A percentile compares a stretch with the other conserved stretches of the same genome.
Conservation (phyloP, 2,113 vertebrate genomes). For the Syngnathus typhle region DNA sequence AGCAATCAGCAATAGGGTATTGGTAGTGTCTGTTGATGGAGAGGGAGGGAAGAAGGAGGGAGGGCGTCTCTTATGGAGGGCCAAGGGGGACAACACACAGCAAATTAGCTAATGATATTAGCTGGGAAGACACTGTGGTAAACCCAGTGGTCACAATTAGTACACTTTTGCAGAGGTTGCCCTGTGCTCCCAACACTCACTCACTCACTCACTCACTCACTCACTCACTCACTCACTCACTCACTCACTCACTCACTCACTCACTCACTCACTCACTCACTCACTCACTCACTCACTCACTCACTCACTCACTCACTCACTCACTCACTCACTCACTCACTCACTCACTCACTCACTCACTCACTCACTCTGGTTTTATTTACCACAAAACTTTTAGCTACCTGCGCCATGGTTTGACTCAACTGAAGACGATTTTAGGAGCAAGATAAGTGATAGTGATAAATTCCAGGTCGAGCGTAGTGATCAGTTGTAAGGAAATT, state of each 20-base stretch:
- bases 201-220: conserved; percentile 20
- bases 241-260: background rate
- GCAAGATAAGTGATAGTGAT: too few relatives aligned
- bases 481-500: too few relatives aligned
- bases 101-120: conserved; percentile 78
- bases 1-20: conserved; percentile 79
- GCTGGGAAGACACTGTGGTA: conserved; percentile 61
- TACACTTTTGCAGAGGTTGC: conserved; percentile 58
- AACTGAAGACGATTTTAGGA: conserved; percentile 11
- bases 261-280: conserved; percentile 9
- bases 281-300: background rate
- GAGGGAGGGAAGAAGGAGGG: background rate
- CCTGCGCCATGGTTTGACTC: conserved; percentile 30
- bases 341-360: conserved; percentile 12
- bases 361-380: conserved; percentile 4
- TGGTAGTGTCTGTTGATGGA: conserved; percentile 59
- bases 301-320: conserved; percentile 8
- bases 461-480: too few relatives aligned
- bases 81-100: conserved; percentile 68
- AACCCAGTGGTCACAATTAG: conserved; percentile 76
- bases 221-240: conserved; percentile 6
- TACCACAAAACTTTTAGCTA: conserved; percentile 22
- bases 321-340: background rate
- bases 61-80: conserved; percentile 40
- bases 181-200: conserved; percentile 46